phyloP scores from a whole-genome alignment of 2,113 vertebrate genomes.

The Alaudala cheleensis region DNA sequence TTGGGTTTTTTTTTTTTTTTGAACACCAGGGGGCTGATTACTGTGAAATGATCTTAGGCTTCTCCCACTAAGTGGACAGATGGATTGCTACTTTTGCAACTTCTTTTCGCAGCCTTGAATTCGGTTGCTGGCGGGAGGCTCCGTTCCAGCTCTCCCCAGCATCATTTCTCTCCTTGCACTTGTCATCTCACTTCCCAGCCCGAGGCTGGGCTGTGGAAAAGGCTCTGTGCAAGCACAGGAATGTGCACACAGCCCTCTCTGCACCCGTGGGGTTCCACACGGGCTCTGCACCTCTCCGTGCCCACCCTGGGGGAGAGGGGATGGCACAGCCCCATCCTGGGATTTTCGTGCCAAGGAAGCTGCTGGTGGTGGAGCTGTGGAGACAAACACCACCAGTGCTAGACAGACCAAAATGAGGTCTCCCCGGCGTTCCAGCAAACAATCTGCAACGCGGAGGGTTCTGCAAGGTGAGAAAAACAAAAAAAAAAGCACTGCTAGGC shows the following conservation, averaged over 20 bases:
- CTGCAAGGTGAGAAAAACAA: neutral
- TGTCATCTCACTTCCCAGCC: neutral
- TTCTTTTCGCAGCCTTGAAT: neutral
- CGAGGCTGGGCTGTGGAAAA: rapidly evolving
- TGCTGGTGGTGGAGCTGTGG: rapidly evolving
- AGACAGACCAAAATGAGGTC: neutral
- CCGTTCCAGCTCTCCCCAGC: neutral
- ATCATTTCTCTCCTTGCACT: neutral
- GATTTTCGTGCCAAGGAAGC: neutral
- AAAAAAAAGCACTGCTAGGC: neutral
- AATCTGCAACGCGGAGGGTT: neutral
- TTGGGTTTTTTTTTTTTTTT: neutral
- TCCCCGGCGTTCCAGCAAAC: neutral
- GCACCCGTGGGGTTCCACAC: rapidly evolving
- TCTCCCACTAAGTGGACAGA: slow-evolving; percentile 63
- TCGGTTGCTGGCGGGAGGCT: neutral
- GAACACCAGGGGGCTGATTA: slow-evolving; percentile 35
- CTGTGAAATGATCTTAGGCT: slow-evolving; percentile 29
- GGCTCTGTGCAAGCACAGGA: neutral
- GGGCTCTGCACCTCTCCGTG: rapidly evolving
- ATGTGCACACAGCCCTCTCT: rapidly evolving
- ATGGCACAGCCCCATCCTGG: neutral
- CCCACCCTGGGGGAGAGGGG: neutral
- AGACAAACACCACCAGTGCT: rapidly evolving
- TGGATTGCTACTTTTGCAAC: slow-evolving; percentile 48